Evolutionary conservation across 1,140 invertebrate species (phyloP).

Genomic region (Portunus trituberculatus): DNA sequence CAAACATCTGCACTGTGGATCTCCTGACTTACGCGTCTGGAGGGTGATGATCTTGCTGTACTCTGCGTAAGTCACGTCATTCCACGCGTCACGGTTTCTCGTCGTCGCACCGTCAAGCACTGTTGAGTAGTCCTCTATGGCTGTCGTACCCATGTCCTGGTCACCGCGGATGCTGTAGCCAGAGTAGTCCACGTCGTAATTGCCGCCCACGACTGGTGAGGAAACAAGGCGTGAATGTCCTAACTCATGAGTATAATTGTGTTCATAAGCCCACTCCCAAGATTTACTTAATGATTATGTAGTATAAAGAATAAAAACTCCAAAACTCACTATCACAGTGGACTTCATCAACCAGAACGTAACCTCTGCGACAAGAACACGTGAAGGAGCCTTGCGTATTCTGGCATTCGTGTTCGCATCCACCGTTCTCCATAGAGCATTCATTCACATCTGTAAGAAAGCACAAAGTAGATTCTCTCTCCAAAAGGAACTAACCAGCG

Average conservation of each 20-base stretch:
- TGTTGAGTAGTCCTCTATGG: not conserved
- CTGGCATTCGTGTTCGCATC: constrained; percentile 80
- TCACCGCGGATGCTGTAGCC: not conserved
- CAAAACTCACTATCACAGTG: constrained; percentile 79
- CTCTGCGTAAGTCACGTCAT: constrained; percentile 4
- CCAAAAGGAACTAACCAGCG: too few relatives aligned
- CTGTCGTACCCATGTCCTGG: not conserved
- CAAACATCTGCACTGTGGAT: too few relatives aligned
- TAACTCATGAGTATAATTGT: too few relatives aligned
- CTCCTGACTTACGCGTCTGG: not conserved
- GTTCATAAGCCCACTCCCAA: too few relatives aligned
- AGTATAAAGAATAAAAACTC: too few relatives aligned
- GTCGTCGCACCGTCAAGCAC: not conserved
- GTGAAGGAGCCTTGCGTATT: constrained; percentile 80
- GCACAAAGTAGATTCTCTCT: too few relatives aligned
- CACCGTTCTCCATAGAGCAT: constrained; percentile 79
- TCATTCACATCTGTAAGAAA: constrained; percentile 79
- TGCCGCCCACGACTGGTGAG: not conserved
- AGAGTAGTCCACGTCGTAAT: not conserved
- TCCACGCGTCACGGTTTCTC: not conserved
- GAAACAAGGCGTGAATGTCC: not conserved
- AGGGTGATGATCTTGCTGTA: not conserved
- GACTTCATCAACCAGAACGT: constrained; percentile 79
- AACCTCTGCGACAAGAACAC: constrained; percentile 79
- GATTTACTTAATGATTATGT: too few relatives aligned